A percentile compares a stretch with the other conserved stretches of the same genome.
Evolutionary conservation across 2,797 vertebrate genomes (phyloP).

Genomic region (Crax fasciolata): DNA sequence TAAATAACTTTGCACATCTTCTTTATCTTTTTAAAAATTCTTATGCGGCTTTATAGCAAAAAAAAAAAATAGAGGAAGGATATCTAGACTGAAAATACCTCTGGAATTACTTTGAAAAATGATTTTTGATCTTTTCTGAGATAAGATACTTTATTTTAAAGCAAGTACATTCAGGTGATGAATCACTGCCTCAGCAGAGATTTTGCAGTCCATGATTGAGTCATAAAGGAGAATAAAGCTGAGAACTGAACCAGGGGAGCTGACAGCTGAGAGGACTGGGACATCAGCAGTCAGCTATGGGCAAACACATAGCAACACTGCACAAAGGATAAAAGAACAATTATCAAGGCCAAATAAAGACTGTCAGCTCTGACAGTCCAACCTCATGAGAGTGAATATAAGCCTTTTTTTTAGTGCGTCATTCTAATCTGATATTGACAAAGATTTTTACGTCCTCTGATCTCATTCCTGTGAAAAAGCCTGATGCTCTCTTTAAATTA

Average conservation of each 20-base stretch:
- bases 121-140: neutral
- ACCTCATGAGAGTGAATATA: neutral
- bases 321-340: conserved; percentile 50
- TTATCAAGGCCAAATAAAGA: conserved; percentile 61
- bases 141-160: conserved; percentile 46
- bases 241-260: conserved; percentile 13
- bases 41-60: neutral
- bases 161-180: conserved; percentile 43
- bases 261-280: conserved; percentile 21
- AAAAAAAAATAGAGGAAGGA: neutral
- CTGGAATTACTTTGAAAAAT: conserved; percentile 37
- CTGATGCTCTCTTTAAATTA: conserved; percentile 26
- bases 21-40: neutral
- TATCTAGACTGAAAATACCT: neutral
- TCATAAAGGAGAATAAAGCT: conserved; percentile 66
- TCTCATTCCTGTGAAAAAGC: conserved; percentile 19
- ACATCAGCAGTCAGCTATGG: neutral
- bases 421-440: conserved; percentile 63
- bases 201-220: conserved; percentile 39
- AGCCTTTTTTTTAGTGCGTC: conserved; percentile 13
- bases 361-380: neutral
- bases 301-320: conserved; percentile 21
- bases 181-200: conserved; percentile 57
- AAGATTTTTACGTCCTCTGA: conserved; percentile 40
- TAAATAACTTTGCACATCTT: neutral